Conservation (phyloP, 2,113 vertebrate genomes). For the Madoqua kirkii region DNA sequence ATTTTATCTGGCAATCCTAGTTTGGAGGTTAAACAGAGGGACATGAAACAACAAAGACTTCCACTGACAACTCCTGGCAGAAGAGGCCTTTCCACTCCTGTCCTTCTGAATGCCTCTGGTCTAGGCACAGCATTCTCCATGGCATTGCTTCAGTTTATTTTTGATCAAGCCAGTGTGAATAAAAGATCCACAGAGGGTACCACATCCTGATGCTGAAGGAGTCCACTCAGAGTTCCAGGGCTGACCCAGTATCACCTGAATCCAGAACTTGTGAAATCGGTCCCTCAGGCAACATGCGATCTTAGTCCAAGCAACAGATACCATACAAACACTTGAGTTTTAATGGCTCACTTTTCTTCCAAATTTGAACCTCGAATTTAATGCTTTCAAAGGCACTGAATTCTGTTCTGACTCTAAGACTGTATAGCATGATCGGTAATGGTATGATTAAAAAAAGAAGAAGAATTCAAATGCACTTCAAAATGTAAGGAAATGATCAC, state of each 20-base stretch:
- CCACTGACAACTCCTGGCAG: constrained; percentile 11
- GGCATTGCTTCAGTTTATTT: accelerated
- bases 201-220: background rate
- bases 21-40: constrained; percentile 26
- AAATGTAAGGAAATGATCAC: background rate
- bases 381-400: constrained; percentile 38
- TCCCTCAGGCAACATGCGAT: constrained; percentile 55
- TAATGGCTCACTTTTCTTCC: constrained; percentile 57
- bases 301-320: constrained; percentile 39
- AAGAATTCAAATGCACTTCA: background rate
- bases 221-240: constrained; percentile 48
- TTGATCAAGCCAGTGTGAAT: background rate
- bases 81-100: background rate
- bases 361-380: background rate
- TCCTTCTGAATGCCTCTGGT: background rate
- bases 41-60: constrained; percentile 36
- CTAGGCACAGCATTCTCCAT: accelerated
- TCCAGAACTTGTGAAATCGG: constrained; percentile 53
- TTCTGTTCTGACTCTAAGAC: background rate
- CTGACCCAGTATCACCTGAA: constrained; percentile 40
- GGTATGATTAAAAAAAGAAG: background rate
- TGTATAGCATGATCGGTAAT: background rate
- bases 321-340: background rate
- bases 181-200: background rate
- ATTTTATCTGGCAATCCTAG: constrained; percentile 46